A percentile compares a stretch with the other conserved stretches of the same genome.
These are phyloP conservation scores for Agrotis ipsilon DNA, from an alignment of 2,888 invertebrate species.

Conservation along the genomic window DNA sequence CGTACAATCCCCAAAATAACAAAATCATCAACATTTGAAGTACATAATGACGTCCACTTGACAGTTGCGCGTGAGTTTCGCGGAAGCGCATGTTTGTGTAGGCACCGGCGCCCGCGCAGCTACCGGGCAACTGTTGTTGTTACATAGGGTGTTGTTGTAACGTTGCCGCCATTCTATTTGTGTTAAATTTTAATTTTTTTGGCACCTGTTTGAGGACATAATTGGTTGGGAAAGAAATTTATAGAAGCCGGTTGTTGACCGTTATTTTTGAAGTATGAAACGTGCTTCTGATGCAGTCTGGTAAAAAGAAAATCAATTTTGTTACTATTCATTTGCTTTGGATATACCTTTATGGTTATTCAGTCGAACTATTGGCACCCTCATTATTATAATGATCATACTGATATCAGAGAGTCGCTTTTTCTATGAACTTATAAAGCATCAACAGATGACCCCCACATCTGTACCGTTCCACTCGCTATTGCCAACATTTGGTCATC, in stretches of 20 bases:
- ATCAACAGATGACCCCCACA: background rate
- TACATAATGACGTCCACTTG: constrained; percentile 62
- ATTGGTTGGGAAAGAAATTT: constrained; percentile 18
- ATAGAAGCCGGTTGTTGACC: background rate
- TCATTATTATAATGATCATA: background rate
- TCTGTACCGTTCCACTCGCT: too few species aligned
- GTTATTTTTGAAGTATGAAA: background rate
- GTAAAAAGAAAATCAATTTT: too few species aligned
- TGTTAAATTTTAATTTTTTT: constrained; percentile 16
- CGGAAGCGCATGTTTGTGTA: constrained; percentile 62
- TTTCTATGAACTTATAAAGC: too few species aligned
- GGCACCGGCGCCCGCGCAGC: constrained; percentile 46
- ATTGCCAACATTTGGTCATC: constrained; percentile 37
- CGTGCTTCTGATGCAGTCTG: too few species aligned
- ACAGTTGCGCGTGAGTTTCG: constrained; percentile 52
- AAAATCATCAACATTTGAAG: constrained; percentile 50
- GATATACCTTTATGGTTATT: too few species aligned
- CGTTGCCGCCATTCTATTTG: constrained; percentile 21
- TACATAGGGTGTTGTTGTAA: constrained; percentile 29
- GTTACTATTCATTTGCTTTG: too few species aligned
- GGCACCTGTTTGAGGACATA: constrained; percentile 25
- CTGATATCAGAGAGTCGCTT: background rate
- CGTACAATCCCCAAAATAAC: constrained; percentile 40
- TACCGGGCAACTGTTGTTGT: constrained; percentile 46
- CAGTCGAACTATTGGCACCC: too few species aligned